Base-by-base conservation (phyloP, 1,140 invertebrate genomes). In the Megalonaias nervosa region DNA sequence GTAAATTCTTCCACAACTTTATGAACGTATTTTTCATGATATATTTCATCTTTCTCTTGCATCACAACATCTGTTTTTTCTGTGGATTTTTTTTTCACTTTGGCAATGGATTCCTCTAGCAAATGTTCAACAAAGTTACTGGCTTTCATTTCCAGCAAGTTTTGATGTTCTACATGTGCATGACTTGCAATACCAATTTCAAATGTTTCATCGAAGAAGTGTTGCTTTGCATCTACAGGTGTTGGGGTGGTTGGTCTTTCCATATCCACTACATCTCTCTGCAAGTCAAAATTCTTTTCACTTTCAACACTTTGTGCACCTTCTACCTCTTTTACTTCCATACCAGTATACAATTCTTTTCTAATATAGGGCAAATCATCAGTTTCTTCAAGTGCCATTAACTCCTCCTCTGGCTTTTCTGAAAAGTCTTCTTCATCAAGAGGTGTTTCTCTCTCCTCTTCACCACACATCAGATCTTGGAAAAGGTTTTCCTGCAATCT, bases 351-450 rank as follows among this genome's bases (percentile, higher is more conserved):
- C 55, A 68, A 56, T n/a, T 81, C 77, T 82, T 90, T 88, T 17
- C 90, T 77, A 75, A 91, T 90, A 84, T 92, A 90, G 67, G 89
- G 90, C 70, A 91, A 91, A 74, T 90, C 88, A 74, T 88, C 89
- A 56, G 82, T 87, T 75, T 92, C 92, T 85, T 92, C 92, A 31
- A 90, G 73, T 69, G 89, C 89, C 19, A 91, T 68, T 68, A 89
- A 74, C 66, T 82, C 85, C 77, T 84, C 77, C 71, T 89, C 84
- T 31, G 83, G 77, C 71, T 90, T 89, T 77, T 90, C 86, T 81
- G 77, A 76, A 79, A 77, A 79, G 60, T 84, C 76, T 26, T 81
- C 80, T 58, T 85, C 82, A 38, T 85, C 79, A 66, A 77, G 71
- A 68, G 62, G 69, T 68, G 67, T 75, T 56, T 75, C 74, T 60